Conservation (phyloP, 1,140 invertebrate species). For the Heliconius himera region DNA sequence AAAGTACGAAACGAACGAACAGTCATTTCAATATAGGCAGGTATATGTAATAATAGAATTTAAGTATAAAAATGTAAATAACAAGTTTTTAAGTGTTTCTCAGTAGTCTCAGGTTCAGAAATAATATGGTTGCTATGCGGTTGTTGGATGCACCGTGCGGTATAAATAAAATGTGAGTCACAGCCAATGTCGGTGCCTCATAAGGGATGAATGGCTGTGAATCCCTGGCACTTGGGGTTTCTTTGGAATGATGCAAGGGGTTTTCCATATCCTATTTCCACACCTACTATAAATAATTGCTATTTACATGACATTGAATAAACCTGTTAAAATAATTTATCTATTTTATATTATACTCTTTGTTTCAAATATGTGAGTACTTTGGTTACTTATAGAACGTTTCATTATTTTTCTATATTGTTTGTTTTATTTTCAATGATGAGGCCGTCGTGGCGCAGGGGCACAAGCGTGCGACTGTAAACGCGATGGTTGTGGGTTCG, state of each 20-base stretch:
- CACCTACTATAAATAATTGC: background rate
- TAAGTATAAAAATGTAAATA: background rate
- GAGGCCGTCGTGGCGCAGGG: too few relatives aligned
- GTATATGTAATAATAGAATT: slow-evolving; percentile 8
- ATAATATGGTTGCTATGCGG: slow-evolving; percentile 41
- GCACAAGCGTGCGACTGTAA: too few relatives aligned
- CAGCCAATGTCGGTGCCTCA: slow-evolving; percentile 47
- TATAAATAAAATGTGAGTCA: slow-evolving; percentile 54
- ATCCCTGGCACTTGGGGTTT: slow-evolving; percentile 32
- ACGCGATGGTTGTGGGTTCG: too few relatives aligned
- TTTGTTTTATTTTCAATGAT: background rate
- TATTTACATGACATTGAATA: background rate
- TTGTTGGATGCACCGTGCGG: slow-evolving; percentile 27
- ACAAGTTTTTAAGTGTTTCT: slow-evolving; percentile 12
- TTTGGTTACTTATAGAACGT: background rate
- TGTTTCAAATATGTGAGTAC: background rate
- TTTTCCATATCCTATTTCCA: background rate
- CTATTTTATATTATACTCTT: background rate
- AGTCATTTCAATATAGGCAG: background rate
- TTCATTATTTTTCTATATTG: background rate
- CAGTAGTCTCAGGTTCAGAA: slow-evolving; percentile 12
- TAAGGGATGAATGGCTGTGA: slow-evolving; percentile 63
- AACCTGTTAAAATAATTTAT: background rate
- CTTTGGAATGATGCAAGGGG: slow-evolving; percentile 39
- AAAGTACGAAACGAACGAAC: background rate